Conservation (phyloP, 2,888 invertebrate genomes). For the Iselma pallidipennis region DNA sequence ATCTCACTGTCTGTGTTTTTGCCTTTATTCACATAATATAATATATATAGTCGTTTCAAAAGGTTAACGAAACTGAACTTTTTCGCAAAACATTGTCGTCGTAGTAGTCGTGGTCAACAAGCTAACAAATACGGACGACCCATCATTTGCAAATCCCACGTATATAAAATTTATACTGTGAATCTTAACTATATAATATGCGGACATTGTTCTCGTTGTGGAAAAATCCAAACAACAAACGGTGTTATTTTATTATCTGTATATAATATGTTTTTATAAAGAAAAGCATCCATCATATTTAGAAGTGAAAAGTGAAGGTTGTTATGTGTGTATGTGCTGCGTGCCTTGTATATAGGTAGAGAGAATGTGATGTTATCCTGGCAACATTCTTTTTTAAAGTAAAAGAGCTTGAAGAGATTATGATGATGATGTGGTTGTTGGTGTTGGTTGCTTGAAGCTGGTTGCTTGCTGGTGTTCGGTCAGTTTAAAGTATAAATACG, state of each 20-base stretch:
- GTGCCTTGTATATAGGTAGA: too few species aligned
- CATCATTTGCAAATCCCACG: background rate
- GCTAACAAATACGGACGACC: too few species aligned
- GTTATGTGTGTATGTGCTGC: too few species aligned
- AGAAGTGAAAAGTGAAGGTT: constrained; percentile 26
- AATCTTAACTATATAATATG: background rate
- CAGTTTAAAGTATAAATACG: constrained; percentile 27
- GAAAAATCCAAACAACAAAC: constrained; percentile 11
- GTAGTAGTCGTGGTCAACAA: too few species aligned
- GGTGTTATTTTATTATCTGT: background rate
- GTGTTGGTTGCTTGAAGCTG: constrained; percentile 24
- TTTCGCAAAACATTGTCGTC: constrained; percentile 6
- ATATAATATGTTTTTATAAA: too few species aligned
- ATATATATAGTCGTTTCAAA: too few species aligned
- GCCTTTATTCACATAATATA: background rate
- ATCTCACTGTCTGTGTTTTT: constrained; percentile 5
- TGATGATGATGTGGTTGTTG: too few species aligned
- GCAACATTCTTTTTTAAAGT: too few species aligned
- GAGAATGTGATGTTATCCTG: too few species aligned
- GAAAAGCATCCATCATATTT: constrained; percentile 17
- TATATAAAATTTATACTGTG: background rate
- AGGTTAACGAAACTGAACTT: constrained; percentile 26
- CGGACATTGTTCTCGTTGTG: background rate
- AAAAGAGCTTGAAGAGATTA: too few species aligned
- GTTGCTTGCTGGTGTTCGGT: constrained; percentile 18